Evolutionary conservation across 2,797 vertebrate species (phyloP).

Genomic region (Clarias platycephalus): DNA sequence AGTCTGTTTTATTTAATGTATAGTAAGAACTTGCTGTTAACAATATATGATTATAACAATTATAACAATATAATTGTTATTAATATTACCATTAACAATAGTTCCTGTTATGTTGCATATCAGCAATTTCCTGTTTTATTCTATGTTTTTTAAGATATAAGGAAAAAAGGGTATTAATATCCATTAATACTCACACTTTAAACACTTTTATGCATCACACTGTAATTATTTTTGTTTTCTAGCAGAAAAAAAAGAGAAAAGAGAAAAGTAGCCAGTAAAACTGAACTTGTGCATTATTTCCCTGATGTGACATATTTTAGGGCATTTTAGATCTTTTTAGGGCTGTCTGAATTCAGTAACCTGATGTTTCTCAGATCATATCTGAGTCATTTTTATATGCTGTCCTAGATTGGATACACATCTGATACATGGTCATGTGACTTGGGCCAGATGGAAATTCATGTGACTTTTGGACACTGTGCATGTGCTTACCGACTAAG

Average conservation of each 20-base stretch:
- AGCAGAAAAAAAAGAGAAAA: background rate
- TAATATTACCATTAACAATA: slow-evolving; percentile 26
- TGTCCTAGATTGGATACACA: too few species aligned
- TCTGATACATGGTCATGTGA: too few species aligned
- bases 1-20: background rate
- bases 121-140: background rate
- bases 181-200: background rate
- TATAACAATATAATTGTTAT: background rate
- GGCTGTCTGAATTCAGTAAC: too few species aligned
- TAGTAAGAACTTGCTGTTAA: too few species aligned
- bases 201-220: background rate
- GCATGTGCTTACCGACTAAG: too few species aligned
- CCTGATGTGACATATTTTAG: too few species aligned
- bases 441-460: too few species aligned
- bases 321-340: too few species aligned
- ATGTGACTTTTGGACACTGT: too few species aligned
- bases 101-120: background rate
- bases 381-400: too few species aligned
- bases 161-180: background rate
- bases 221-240: background rate
- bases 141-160: background rate
- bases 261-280: background rate
- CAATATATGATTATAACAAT: too few species aligned
- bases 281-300: background rate
- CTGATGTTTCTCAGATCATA: too few species aligned